Evolutionary conservation across 2,888 invertebrate genomes (phyloP), one percentile per base, ranked within the genome.

Genomic region (Hermaeophaga mercurialis): DNA sequence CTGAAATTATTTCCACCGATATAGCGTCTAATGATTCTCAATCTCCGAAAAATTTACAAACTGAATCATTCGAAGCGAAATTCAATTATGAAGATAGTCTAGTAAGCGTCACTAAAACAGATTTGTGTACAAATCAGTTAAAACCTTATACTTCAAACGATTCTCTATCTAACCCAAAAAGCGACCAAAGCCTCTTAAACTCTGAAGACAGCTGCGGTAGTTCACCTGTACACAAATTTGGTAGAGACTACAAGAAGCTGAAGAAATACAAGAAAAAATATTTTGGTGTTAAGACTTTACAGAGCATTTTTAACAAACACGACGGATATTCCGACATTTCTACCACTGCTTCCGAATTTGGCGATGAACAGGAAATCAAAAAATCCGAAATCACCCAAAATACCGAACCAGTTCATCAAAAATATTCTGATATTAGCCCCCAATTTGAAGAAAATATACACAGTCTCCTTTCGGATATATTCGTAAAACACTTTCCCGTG

Each of bases 211-310:
- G 76, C 59, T 75, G 76, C 59, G 80, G 75, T 58, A 82, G 83
- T 65, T 83, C 84, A 61, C 84, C 84, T 7, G 78, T 84, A 48
- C 83, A 83, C 73, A 77, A 80, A 66, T 72, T 77, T 1, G 78
- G 79, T 45, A 70, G 75, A 17, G 76, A 75, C 48, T 75, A 75
- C 56, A 77, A 77, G 54, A 67, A 75, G 18, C 79, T 81, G 36
- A 70, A 69, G 78, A 75, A 68, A 64, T 71, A 59, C 64, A 80
- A 73, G 78, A 76, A 82, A 78, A 75, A 74, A 60, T 72, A 78
- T 34, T 79, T 81, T 76, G 81, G 80, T 70, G 84, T 84, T 70
- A 80, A 78, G 67, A 76, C 78, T 3, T 63, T 78, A 15, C 78
- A 77, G 44, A 76, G 75, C 53, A 79, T 79, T 59, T 80, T 80